Evolutionary conservation across 2,888 invertebrate species (phyloP).

Genomic region (Ceriagrion tenellum): DNA sequence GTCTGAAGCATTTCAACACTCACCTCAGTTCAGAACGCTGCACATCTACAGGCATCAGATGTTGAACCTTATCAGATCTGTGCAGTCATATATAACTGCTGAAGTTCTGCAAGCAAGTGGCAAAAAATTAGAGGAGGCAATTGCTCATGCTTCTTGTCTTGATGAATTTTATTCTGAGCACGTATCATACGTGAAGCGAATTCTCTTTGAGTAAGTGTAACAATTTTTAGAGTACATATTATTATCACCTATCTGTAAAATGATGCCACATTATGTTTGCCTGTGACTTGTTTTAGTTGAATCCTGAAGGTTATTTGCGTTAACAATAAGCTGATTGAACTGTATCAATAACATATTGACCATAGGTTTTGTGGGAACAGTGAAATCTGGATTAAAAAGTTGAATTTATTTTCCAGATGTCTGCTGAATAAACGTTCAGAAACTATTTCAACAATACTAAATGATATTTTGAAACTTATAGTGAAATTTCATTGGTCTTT

Average conservation of each 20-base stretch:
- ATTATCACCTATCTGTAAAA: no score
- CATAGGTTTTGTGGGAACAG: no score
- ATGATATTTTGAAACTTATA: constrained; percentile 86
- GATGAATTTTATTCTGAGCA: constrained; percentile 88
- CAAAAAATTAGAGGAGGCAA: constrained; percentile 82
- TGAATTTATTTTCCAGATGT: constrained; percentile 79
- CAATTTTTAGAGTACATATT: neutral
- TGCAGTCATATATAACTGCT: constrained; percentile 88
- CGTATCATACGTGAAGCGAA: constrained; percentile 86
- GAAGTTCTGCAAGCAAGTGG: constrained; percentile 87
- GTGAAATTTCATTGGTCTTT: constrained; percentile 85
- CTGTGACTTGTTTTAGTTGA: no score
- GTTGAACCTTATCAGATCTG: constrained; percentile 87
- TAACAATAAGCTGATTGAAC: neutral
- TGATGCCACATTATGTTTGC: no score
- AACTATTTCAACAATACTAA: constrained; percentile 84
- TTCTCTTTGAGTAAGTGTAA: constrained; percentile 82
- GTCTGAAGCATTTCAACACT: constrained; percentile 73
- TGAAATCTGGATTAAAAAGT: no score
- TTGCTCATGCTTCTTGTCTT: constrained; percentile 78
- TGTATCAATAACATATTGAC: no score
- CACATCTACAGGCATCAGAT: constrained; percentile 87
- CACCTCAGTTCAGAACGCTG: constrained; percentile 85
- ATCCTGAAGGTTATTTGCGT: neutral
- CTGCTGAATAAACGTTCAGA: constrained; percentile 86